Conservation (phyloP, 2,113 vertebrate species). For the Podilymbus podiceps region DNA sequence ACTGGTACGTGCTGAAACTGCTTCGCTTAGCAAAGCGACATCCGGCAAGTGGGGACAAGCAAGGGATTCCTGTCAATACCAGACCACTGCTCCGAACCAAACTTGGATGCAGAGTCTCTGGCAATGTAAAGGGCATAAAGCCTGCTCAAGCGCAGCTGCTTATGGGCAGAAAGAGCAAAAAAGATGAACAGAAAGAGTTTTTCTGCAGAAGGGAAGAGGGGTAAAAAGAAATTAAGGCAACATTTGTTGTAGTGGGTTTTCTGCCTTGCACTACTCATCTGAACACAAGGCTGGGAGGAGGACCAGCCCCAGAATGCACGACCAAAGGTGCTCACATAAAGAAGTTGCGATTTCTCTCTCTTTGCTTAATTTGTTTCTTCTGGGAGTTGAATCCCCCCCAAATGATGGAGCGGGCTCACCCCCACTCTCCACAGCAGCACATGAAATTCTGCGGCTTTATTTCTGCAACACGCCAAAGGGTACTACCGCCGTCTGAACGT, state of each 20-base stretch:
- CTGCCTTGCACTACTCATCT: background rate
- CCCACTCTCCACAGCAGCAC: background rate
- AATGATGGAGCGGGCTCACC: accelerated
- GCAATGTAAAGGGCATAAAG: background rate
- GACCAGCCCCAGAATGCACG: accelerated
- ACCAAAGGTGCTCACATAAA: background rate
- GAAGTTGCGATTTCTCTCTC: background rate
- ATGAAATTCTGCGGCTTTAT: background rate
- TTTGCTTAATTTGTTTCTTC: background rate
- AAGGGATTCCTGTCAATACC: background rate
- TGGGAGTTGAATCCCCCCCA: background rate
- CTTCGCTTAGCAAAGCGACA: background rate
- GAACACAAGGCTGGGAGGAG: background rate
- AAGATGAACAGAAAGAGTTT: background rate
- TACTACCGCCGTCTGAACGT: background rate
- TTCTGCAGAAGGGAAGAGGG: background rate
- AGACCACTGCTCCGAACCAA: background rate
- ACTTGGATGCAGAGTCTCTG: background rate
- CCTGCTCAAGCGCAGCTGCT: background rate
- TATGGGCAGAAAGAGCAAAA: background rate
- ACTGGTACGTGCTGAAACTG: accelerated
- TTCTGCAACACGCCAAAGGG: background rate
- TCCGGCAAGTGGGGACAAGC: accelerated
- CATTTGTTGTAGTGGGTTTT: background rate
- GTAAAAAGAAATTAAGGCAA: background rate